These are phyloP conservation scores for Pachydiplax longipennis DNA, from an alignment of 2,888 invertebrate genomes.

Conservation along the genomic window DNA sequence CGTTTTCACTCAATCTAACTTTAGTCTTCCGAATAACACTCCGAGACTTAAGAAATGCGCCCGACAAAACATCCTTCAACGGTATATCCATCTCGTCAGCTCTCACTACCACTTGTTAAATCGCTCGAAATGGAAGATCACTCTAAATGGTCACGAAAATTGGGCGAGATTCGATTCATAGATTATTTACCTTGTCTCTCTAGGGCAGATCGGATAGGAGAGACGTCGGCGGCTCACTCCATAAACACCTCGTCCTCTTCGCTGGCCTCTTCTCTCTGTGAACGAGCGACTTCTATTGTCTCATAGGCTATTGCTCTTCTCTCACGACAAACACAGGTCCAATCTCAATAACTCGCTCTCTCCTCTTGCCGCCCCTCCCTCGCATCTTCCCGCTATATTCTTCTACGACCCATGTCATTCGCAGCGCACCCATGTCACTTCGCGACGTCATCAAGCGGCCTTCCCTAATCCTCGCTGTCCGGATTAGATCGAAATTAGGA, in stretches of 20 bases:
- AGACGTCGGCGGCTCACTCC: not conserved
- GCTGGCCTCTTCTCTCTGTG: not conserved
- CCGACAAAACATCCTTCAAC: no score
- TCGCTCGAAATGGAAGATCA: no score
- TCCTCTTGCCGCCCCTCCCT: not conserved
- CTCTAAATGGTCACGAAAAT: no score
- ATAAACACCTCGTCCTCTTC: not conserved
- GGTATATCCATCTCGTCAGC: no score
- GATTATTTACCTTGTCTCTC: not conserved
- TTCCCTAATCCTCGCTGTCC: not conserved
- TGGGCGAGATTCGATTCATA: no score
- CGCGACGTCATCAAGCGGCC: not conserved
- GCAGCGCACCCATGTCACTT: not conserved
- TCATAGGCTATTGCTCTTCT: not conserved
- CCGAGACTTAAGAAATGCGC: no score
- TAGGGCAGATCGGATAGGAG: not conserved
- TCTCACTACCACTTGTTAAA: no score
- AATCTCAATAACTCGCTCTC: not conserved
- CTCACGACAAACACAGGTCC: not conserved
- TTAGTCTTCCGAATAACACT: no score
- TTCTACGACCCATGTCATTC: not conserved
- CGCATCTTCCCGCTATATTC: not conserved
- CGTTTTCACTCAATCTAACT: no score
- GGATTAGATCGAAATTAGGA: not conserved
- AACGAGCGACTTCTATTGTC: not conserved